Conservation (phyloP, 2,113 vertebrate genomes). For the Syngnathus floridae region DNA sequence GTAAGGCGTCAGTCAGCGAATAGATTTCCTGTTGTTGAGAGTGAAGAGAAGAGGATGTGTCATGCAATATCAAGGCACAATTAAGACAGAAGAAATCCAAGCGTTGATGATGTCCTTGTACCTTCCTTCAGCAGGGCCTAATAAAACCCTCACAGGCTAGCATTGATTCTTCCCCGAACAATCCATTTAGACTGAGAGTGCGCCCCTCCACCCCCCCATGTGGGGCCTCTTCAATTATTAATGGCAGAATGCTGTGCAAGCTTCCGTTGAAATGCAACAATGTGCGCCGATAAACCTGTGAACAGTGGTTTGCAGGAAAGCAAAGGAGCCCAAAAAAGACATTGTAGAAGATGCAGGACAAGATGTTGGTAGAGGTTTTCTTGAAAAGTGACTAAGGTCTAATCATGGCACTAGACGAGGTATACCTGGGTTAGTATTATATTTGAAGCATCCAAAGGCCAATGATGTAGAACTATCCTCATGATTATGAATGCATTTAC, state of each 20-base stretch:
- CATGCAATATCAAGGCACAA: conserved; percentile 22
- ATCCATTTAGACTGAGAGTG: conserved; percentile 69
- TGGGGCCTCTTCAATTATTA: conserved; percentile 69
- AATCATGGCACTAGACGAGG: neutral
- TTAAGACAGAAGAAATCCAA: conserved; percentile 52
- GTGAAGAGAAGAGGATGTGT: conserved; percentile 17
- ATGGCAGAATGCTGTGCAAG: conserved; percentile 64
- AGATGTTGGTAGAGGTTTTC: neutral
- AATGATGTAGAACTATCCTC: neutral
- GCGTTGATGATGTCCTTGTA: conserved; percentile 52
- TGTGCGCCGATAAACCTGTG: conserved; percentile 57
- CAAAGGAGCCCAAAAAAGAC: conserved; percentile 21
- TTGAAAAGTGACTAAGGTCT: neutral
- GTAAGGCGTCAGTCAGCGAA: neutral
- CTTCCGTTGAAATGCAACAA: conserved; percentile 65
- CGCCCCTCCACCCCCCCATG: conserved; percentile 40
- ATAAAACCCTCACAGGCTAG: conserved; percentile 65
- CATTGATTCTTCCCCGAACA: conserved; percentile 70
- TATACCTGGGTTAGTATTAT: neutral
- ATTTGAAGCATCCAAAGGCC: neutral
- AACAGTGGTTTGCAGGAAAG: conserved; percentile 35
- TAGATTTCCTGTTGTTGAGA: conserved; percentile 7
- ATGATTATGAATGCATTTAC: neutral
- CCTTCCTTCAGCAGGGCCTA: conserved; percentile 59
- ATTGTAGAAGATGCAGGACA: neutral